Evolutionary conservation across 2,113 vertebrate genomes (phyloP), one percentile per base, ranked within the genome.

Genomic region (Callionymus lyra): DNA sequence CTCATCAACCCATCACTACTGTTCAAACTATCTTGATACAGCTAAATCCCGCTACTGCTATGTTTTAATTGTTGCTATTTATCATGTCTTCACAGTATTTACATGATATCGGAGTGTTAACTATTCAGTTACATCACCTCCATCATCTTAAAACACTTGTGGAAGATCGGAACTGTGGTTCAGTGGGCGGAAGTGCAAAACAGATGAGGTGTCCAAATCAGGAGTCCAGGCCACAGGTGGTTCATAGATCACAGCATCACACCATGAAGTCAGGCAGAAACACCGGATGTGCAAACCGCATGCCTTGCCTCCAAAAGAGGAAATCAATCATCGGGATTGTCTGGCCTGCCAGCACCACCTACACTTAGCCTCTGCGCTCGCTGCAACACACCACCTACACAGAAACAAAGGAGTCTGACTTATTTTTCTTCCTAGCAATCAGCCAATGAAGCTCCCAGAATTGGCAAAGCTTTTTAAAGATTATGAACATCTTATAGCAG

Each of bases 311-410:
- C 18, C 18, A 45, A 16, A 60, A 70, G 59, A 57, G 63, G 54
- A 72, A 72, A 77, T 82, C 74, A 78, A 78, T 80, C 79, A 74
- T 63, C 40, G 27, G 40, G 42, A 65, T 52, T 57, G 50, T 56
- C 65, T 31, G 44, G 48, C 36, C 47, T 57, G 53, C 67, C 42
- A 46, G 50, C 33, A 42, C 64, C 59, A 53, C 47, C 65, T 59
- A 57, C 59, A 57, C 64, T 66, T 66, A 65, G 58, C 50, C 56
- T 54, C 18, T 6, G 37, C 49, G 48, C 58, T 57, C 49, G 43
- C 54, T 55, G 43, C 16, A 13, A 47, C 12, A 6, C 44, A 52
- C 74, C 62, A 49, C 44, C 60, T 48, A 65, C 56, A 41, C 57
- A 5, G 34, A 6, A 42, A 47, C 44, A 50, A 53, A 49, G 47